Evolutionary conservation across 2,888 invertebrate species (phyloP).

Genomic region (Slavum lentiscoides): DNA sequence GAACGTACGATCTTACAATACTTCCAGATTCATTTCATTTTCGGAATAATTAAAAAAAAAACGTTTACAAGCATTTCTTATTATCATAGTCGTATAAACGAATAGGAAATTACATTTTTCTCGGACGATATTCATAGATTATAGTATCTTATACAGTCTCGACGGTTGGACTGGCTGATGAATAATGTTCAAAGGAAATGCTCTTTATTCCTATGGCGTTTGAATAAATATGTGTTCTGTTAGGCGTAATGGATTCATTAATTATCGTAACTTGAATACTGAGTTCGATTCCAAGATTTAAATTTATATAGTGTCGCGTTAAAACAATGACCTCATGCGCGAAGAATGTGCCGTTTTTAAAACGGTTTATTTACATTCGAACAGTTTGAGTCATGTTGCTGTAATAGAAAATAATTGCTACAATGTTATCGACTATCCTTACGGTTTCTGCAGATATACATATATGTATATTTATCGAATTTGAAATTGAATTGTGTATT

Average conservation of each 20-base stretch:
- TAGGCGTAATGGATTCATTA: constrained; percentile 18
- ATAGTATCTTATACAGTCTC: background rate
- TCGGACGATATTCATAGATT: too few species aligned
- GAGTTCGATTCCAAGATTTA: constrained; percentile 4
- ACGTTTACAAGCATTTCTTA: too few species aligned
- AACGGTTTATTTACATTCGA: background rate
- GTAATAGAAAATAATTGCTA: background rate
- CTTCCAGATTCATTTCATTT: too few species aligned
- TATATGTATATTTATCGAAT: too few species aligned
- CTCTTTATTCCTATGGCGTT: constrained; percentile 1
- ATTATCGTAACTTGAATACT: constrained; percentile 1
- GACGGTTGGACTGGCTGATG: background rate
- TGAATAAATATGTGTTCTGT: background rate
- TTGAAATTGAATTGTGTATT: too few species aligned
- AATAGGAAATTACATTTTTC: too few species aligned
- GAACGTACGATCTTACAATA: too few species aligned
- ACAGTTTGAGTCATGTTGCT: background rate
- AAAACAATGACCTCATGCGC: background rate
- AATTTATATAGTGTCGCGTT: background rate
- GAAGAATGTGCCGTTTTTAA: background rate
- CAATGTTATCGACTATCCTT: too few species aligned
- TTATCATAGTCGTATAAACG: too few species aligned
- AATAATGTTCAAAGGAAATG: background rate
- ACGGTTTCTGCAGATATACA: too few species aligned
- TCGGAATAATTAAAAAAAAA: too few species aligned